These are phyloP conservation scores for Zootoca vivipara DNA, from an alignment of 2,113 vertebrate genomes.

Conservation along the genomic window DNA sequence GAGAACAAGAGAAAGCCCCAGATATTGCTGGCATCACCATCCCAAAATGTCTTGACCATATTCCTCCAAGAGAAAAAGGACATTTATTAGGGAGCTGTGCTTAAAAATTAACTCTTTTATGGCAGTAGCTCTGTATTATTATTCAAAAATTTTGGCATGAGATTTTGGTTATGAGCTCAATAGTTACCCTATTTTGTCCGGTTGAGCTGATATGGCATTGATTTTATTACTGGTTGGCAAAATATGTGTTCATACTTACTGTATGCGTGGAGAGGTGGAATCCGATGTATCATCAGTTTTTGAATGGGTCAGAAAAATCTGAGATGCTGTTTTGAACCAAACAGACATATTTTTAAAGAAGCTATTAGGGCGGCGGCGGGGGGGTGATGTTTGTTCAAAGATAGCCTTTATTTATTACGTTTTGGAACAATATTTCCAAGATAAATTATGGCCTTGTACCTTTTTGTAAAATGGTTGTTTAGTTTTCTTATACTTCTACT, in stretches of 20 bases:
- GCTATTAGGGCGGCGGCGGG: background rate
- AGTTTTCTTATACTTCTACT: too few species aligned
- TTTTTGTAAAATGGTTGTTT: background rate
- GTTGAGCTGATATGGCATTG: too few species aligned
- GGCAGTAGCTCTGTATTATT: background rate
- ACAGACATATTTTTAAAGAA: background rate
- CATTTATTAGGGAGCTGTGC: background rate
- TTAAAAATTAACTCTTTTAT: background rate
- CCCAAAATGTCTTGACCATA: background rate
- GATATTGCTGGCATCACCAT: background rate
- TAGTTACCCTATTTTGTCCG: background rate
- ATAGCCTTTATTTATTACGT: background rate
- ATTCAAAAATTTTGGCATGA: background rate
- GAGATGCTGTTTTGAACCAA: background rate
- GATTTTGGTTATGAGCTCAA: background rate
- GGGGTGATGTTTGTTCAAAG: background rate
- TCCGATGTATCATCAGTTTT: background rate
- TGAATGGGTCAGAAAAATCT: background rate
- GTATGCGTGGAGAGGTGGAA: background rate
- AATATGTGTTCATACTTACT: background rate
- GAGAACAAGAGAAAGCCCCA: background rate
- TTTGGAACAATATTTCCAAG: background rate
- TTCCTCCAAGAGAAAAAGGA: background rate
- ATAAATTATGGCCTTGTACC: background rate
- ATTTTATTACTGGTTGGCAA: background rate